Evolutionary conservation across 1,140 invertebrate genomes (phyloP).

Genomic region (Fopius arisanus): DNA sequence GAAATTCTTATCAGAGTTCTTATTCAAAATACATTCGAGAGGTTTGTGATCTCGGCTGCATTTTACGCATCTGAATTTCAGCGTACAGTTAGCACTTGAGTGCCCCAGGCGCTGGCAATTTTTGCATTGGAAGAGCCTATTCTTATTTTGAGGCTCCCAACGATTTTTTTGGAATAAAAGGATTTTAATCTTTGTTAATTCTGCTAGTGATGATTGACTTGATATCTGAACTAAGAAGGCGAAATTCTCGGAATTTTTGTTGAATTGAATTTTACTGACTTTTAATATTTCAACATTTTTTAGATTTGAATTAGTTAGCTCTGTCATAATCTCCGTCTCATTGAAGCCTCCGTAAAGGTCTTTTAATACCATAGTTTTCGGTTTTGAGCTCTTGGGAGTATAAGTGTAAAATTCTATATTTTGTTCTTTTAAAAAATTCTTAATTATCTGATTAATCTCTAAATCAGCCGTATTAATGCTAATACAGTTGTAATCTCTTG

Average conservation of each 20-base stretch:
- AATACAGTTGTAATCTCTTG: no score
- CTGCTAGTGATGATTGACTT: background rate
- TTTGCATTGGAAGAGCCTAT: slow-evolving; percentile 23
- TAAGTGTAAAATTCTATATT: no score
- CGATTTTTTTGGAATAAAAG: slow-evolving; percentile 16
- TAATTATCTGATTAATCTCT: no score
- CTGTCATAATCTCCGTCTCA: background rate
- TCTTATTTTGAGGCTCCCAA: slow-evolving; percentile 31
- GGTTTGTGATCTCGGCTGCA: slow-evolving; percentile 20
- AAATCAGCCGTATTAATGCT: no score
- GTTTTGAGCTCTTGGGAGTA: no score
- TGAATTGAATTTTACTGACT: background rate
- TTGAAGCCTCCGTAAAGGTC: background rate
- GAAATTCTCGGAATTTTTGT: background rate
- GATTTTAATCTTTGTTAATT: background rate
- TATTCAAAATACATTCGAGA: background rate
- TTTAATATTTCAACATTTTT: background rate
- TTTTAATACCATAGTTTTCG: no score
- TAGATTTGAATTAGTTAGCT: background rate
- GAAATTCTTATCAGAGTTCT: background rate
- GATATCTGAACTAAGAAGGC: background rate
- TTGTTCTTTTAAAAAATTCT: no score
- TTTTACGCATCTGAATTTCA: slow-evolving; percentile 29
- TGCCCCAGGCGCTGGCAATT: slow-evolving; percentile 34
- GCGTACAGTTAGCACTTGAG: slow-evolving; percentile 12